A percentile compares a stretch with the other conserved stretches of the same genome.
Conservation (phyloP, 2,888 invertebrate species). For the Strigamia transsilvanica region DNA sequence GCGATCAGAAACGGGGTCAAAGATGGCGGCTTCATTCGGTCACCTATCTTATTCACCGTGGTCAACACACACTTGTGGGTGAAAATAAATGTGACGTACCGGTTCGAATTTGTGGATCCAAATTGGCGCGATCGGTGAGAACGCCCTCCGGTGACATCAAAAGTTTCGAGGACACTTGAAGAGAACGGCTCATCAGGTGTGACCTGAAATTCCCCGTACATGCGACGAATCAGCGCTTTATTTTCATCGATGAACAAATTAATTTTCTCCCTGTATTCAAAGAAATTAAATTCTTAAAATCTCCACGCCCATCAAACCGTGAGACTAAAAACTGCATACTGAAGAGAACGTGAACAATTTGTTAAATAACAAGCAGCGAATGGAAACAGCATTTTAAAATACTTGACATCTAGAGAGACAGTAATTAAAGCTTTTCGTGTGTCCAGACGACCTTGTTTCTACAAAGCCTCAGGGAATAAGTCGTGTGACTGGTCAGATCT, state of each 20-base stretch:
- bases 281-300: not conserved
- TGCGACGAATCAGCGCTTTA: slow-evolving; percentile 89
- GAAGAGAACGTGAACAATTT: too few species aligned
- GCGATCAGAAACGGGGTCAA: too few species aligned
- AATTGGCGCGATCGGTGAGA: slow-evolving; percentile 46
- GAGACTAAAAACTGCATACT: too few species aligned
- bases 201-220: slow-evolving; percentile 87
- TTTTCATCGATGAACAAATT: slow-evolving; percentile 93
- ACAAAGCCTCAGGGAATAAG: too few species aligned
- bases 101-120: slow-evolving; percentile 50
- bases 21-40: too few species aligned
- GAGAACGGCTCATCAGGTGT: slow-evolving; percentile 31
- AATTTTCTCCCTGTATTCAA: slow-evolving; percentile 79
- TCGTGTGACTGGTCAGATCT: too few species aligned
- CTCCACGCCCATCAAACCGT: too few species aligned
- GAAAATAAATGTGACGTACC: slow-evolving; percentile 38
- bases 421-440: not conserved
- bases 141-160: slow-evolving; percentile 32
- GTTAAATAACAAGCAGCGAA: too few species aligned
- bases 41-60: too few species aligned
- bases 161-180: slow-evolving; percentile 32
- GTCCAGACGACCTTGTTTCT: not conserved
- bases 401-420: slow-evolving; percentile 13
- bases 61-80: too few species aligned
- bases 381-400: too few species aligned